Evolutionary conservation across 2,797 vertebrate genomes (phyloP), one percentile per base, ranked within the genome.

Genomic region (Chrosomus eos): DNA sequence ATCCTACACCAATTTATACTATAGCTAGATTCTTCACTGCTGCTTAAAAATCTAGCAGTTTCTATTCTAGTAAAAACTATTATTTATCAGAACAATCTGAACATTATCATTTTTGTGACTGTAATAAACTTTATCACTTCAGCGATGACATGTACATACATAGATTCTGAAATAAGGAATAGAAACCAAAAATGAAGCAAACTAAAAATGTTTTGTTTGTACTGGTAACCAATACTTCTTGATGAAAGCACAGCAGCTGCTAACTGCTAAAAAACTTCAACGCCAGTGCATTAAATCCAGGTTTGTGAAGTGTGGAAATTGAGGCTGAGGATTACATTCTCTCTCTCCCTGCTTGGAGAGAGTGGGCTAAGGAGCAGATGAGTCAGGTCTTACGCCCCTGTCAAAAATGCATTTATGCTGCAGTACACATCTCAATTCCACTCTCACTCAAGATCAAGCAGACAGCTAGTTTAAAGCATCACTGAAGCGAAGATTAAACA

Each of bases 381-480:
- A 94, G 84, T 95, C 93, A 93, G 85, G 58, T 64, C 85, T 86
- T 87, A 90, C 85, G 76, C 80, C 87, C 72, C 74, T 53, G 72
- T 87, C 86, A 89, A 91, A 90, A 81, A 88, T 89, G 82, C 89
- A 87, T 92, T 93, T 87, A 90, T 91, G 88, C 85, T 87, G 85
- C 88, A 66, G 55, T 58, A 31, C 43, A 79, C 19, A 68, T 87
- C 58, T 88, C 90, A 92, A 91, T 89, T 74, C n/a, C 87, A 94
- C 92, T 94, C 90, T 88, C 89, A 89, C 38, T 36, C 84, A 85
- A 80, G 89, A 90, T 91, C 92, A 89, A n/a, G 92, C 85, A 91
- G 92, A 94, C 92, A 94, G 92, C 91, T 85, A 82, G 80, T 83
- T 88, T 80, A 89, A 90, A 92, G 91, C 86, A 91, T 86, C 89